Percentiles rank a stretch among this genome's conserved stretches.
Conservation (phyloP, 2,888 invertebrate genomes). For the Ptychoptera contaminata region DNA sequence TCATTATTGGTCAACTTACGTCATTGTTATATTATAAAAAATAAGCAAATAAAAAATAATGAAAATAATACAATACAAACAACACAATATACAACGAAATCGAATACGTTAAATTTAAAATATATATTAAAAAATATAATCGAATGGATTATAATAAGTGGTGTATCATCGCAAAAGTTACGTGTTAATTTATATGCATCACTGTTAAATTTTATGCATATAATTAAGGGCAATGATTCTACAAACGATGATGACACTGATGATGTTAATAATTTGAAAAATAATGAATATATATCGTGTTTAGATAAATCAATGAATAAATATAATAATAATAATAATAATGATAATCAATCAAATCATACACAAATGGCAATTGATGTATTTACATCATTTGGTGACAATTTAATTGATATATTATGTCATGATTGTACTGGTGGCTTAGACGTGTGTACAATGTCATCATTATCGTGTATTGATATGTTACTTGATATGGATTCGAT, state of each 20-base stretch:
- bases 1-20: constrained; percentile 63
- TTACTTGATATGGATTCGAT: constrained; percentile 59
- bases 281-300: constrained; percentile 44
- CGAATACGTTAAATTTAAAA: constrained; percentile 49
- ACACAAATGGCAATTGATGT: constrained; percentile 37
- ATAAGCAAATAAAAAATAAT: constrained; percentile 1
- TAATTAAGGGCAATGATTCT: constrained; percentile 40
- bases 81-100: constrained; percentile 28
- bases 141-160: constrained; percentile 69
- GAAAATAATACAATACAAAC: constrained; percentile 6
- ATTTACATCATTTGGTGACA: constrained; percentile 61
- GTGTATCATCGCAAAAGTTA: constrained; percentile 66
- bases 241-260: constrained; percentile 26
- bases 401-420: constrained; percentile 64
- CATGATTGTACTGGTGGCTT: constrained; percentile 79
- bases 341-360: constrained; percentile 33
- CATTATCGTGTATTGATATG: constrained; percentile 65
- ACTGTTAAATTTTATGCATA: constrained; percentile 62
- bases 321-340: constrained; percentile 41
- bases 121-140: constrained; percentile 60
- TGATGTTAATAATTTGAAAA: constrained; percentile 11
- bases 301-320: constrained; percentile 41
- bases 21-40: constrained; percentile 38
- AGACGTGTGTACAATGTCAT: constrained; percentile 79
- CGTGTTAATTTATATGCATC: constrained; percentile 77